Conservation (phyloP, 2,888 invertebrate genomes). For the Acanthopleura granulata region DNA sequence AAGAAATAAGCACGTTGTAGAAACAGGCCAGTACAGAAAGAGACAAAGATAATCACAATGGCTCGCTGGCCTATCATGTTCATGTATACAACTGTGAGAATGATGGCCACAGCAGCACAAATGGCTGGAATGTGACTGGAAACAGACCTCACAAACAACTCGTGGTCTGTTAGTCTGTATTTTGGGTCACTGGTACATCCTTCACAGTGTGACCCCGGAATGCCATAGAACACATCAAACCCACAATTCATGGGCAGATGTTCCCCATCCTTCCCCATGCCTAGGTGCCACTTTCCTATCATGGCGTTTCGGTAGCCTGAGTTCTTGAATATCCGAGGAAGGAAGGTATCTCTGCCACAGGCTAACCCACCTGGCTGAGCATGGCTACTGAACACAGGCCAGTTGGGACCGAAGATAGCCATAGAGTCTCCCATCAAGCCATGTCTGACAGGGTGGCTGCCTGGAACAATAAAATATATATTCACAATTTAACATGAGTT, state of each 20-base stretch:
- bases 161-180: slow-evolving; percentile 23
- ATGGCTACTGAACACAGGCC: slow-evolving; percentile 27
- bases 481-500: no score
- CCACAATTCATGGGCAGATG: slow-evolving; percentile 26
- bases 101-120: slow-evolving; percentile 18
- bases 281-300: slow-evolving; percentile 29
- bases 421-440: slow-evolving; percentile 27
- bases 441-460: slow-evolving; percentile 26
- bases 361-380: slow-evolving; percentile 29
- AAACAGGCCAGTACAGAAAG: slow-evolving; percentile 19
- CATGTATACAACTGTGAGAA: slow-evolving; percentile 20
- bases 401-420: background rate
- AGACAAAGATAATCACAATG: slow-evolving; percentile 16
- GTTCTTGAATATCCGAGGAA: slow-evolving; percentile 19
- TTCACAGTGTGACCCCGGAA: slow-evolving; percentile 23
- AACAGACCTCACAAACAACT: slow-evolving; percentile 24
- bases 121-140: slow-evolving; percentile 17
- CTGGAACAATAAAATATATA: slow-evolving; percentile 22
- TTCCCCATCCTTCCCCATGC: slow-evolving; percentile 15
- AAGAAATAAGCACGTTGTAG: background rate
- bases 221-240: slow-evolving; percentile 30
- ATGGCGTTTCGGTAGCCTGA: slow-evolving; percentile 21
- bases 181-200: slow-evolving; percentile 22
- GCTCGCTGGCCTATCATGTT: slow-evolving; percentile 17
- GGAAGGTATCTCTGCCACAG: slow-evolving; percentile 4